Evolutionary conservation across 2,797 vertebrate genomes (phyloP).

Genomic region (Amphiprion clarkii): DNA sequence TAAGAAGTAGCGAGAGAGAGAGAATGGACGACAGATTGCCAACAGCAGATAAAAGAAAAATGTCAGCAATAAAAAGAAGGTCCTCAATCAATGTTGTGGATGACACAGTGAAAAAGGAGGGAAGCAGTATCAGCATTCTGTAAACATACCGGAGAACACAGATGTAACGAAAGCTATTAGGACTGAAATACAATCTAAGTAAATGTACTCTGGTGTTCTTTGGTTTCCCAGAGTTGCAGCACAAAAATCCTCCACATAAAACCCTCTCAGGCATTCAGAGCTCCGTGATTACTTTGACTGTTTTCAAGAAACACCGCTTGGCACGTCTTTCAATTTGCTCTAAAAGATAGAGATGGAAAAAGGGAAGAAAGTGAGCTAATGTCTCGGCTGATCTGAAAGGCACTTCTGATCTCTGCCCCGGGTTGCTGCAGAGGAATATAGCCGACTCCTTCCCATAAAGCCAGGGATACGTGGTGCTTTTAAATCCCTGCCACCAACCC

Average conservation of each 20-base stretch:
- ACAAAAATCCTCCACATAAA: conserved; percentile 10
- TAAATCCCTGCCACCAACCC: conserved; percentile 69
- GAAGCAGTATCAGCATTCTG: not conserved
- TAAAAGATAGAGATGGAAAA: conserved; percentile 21
- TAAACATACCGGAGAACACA: conserved; percentile 15
- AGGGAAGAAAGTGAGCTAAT: conserved; percentile 27
- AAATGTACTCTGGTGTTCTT: conserved; percentile 15
- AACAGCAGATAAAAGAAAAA: conserved; percentile 28
- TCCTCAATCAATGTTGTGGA: conserved; percentile 22
- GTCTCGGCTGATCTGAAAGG: conserved; percentile 51
- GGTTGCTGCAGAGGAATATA: conserved; percentile 30
- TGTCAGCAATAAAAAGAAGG: conserved; percentile 33
- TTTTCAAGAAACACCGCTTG: conserved; percentile 36
- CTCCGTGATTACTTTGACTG: conserved; percentile 48
- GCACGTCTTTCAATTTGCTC: conserved; percentile 15
- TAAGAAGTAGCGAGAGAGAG: conserved; percentile 34
- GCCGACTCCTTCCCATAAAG: conserved; percentile 56
- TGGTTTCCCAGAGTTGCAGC: conserved; percentile 9
- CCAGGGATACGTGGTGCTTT: conserved; percentile 49
- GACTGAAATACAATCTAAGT: conserved; percentile 29
- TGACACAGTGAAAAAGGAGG: conserved; percentile 20
- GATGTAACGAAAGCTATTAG: conserved; percentile 15
- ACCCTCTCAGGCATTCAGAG: conserved; percentile 31
- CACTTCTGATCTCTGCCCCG: conserved; percentile 56
- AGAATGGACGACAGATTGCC: conserved; percentile 18